Evolutionary conservation across 2,888 invertebrate genomes (phyloP).

Genomic region (Ormyrus thymus): DNA sequence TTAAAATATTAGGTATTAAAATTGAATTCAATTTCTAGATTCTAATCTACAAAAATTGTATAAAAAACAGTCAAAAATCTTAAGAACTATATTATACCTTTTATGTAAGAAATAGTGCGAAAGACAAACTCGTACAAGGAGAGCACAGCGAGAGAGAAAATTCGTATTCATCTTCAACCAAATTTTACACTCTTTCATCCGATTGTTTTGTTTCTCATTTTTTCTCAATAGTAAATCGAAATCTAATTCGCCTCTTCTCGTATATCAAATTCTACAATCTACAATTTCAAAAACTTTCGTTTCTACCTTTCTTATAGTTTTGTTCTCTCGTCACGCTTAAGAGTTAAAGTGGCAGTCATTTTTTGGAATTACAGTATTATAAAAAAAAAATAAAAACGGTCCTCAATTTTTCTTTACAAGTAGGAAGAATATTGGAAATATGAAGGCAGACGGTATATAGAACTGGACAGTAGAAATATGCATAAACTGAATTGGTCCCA

Average conservation of each 20-base stretch:
- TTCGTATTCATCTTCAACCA: constrained; percentile 19
- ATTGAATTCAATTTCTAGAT: background rate
- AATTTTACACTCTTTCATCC: constrained; percentile 19
- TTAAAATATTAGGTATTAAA: background rate
- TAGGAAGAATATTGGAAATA: constrained; percentile 4
- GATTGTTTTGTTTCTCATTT: constrained; percentile 16
- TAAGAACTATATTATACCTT: background rate
- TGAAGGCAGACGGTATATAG: constrained; percentile 9
- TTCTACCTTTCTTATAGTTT: constrained; percentile 32
- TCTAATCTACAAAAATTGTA: constrained; percentile 32
- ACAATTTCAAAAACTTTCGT: constrained; percentile 23
- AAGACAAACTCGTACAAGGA: background rate
- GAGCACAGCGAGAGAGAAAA: constrained; percentile 26
- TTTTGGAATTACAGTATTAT: constrained; percentile 42
- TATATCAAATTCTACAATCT: constrained; percentile 42
- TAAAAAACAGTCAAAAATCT: constrained; percentile 27
- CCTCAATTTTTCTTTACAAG: background rate
- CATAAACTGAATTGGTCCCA: constrained; percentile 49
- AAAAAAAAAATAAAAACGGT: constrained; percentile 12
- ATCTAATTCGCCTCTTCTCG: constrained; percentile 6
- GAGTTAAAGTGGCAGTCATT: constrained; percentile 50
- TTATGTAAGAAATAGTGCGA: too few species aligned
- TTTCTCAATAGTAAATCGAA: background rate
- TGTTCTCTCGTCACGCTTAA: constrained; percentile 27
- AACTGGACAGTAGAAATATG: background rate